Evolutionary conservation across 2,888 invertebrate genomes (phyloP).

Genomic region (Pseudococcus viburni): DNA sequence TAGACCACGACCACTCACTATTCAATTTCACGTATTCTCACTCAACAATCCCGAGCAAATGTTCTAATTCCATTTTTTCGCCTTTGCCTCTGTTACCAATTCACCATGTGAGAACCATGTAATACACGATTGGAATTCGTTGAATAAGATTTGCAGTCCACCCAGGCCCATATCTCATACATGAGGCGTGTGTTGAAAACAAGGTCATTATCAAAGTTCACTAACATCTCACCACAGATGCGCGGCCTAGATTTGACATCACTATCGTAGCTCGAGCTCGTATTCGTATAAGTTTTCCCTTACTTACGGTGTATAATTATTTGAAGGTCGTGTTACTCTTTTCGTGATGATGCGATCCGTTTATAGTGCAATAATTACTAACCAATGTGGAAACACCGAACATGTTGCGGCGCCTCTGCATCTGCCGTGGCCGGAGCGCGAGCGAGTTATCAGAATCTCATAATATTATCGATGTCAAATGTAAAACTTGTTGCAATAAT

Average conservation of each 20-base stretch:
- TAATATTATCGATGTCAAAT: neutral
- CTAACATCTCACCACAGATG: slow-evolving; percentile 58
- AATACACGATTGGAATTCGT: slow-evolving; percentile 45
- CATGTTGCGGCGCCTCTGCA: neutral
- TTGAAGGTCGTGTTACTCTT: slow-evolving; percentile 38
- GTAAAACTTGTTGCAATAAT: slow-evolving; percentile 43
- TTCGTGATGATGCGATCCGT: slow-evolving; percentile 12
- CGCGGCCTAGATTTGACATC: slow-evolving; percentile 46
- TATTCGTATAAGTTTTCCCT: neutral
- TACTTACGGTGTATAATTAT: slow-evolving; percentile 8
- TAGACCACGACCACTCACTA: neutral
- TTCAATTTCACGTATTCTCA: neutral
- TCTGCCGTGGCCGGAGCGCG: no score
- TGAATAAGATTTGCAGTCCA: slow-evolving; percentile 5
- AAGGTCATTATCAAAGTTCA: slow-evolving; percentile 62
- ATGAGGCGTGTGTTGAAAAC: slow-evolving; percentile 18
- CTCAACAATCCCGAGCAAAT: neutral
- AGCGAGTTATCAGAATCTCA: no score
- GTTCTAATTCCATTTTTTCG: slow-evolving; percentile 8
- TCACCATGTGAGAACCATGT: slow-evolving; percentile 23
- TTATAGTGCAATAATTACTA: slow-evolving; percentile 9
- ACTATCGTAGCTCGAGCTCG: neutral
- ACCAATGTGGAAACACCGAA: neutral
- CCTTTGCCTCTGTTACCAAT: neutral
- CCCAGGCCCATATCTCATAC: neutral